A percentile compares a stretch with the other conserved stretches of the same genome.
phyloP scores from a whole-genome alignment of 2,113 vertebrate genomes.

The Hyaena hyaena region DNA sequence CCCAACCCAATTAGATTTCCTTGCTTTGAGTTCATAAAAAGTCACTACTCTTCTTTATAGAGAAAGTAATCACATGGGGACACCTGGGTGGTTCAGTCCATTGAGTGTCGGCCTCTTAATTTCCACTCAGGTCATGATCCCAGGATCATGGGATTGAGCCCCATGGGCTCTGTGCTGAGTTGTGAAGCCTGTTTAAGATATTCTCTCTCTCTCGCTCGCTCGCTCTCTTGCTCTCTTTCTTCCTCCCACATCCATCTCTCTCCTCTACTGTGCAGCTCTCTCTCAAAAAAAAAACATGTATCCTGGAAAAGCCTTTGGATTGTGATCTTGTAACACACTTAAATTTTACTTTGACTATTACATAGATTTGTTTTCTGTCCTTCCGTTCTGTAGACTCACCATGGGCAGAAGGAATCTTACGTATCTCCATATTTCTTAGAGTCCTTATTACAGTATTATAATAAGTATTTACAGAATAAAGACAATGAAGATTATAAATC shows the following conservation, averaged over 20 bases:
- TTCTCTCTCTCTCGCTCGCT: too few relatives aligned
- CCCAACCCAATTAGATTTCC: not conserved
- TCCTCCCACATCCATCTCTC: too few relatives aligned
- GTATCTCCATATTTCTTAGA: not conserved
- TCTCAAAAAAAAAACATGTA: too few relatives aligned
- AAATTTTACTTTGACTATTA: conserved; percentile 1
- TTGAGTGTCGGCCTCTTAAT: too few relatives aligned
- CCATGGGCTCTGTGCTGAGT: too few relatives aligned
- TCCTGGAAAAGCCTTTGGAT: conserved; percentile 5
- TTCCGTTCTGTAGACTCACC: not conserved
- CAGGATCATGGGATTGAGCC: too few relatives aligned
- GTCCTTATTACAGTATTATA: not conserved
- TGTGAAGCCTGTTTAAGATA: too few relatives aligned
- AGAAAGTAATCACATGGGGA: not conserved
- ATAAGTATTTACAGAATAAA: not conserved
- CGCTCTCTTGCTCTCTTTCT: too few relatives aligned
- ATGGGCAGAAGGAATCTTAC: not conserved
- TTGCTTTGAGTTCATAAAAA: not conserved
- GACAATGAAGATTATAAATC: not conserved
- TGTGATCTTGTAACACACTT: not conserved
- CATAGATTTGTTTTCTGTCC: not conserved
- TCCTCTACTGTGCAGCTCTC: too few relatives aligned
- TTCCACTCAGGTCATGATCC: too few relatives aligned
- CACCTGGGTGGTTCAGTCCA: too few relatives aligned
- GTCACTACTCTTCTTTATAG: not conserved